A percentile compares a stretch with the other conserved stretches of the same genome.
These are phyloP conservation scores for Aphyosemion australe DNA, from an alignment of 2,113 vertebrate species.

Conservation along the genomic window DNA sequence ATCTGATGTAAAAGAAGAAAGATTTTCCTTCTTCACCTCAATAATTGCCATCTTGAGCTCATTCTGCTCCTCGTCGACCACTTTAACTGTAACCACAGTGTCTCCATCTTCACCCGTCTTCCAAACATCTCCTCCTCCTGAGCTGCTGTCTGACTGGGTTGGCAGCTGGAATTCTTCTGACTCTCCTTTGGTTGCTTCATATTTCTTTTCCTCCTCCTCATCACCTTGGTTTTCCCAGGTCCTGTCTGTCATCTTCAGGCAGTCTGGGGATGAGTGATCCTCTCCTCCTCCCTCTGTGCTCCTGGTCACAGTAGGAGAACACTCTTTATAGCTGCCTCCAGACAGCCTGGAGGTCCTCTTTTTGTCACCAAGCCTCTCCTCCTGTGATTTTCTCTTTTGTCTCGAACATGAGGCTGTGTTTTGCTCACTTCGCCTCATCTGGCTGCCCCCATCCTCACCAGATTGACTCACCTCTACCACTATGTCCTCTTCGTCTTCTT, in stretches of 20 bases:
- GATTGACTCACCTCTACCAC: conserved; percentile 67
- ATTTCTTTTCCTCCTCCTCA: conserved; percentile 57
- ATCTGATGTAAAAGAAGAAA: conserved; percentile 85
- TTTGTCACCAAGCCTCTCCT: conserved; percentile 72
- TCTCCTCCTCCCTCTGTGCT: conserved; percentile 63
- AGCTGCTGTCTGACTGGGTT: conserved; percentile 86
- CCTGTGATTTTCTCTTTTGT: conserved; percentile 87
- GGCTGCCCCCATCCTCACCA: conserved; percentile 33
- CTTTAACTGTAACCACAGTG: conserved; percentile 73
- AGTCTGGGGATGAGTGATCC: conserved; percentile 83
- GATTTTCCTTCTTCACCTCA: conserved; percentile 88
- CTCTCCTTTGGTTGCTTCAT: conserved; percentile 59
- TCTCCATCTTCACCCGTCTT: conserved; percentile 50
- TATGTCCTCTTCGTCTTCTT: conserved; percentile 36
- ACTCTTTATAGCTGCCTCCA: conserved; percentile 75
- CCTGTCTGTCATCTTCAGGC: conserved; percentile 71
- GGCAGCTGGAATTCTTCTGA: conserved; percentile 90
- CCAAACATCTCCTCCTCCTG: conserved; percentile 27
- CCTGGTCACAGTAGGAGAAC: conserved; percentile 62
- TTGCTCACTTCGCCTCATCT: neutral
- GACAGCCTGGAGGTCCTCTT: conserved; percentile 77
- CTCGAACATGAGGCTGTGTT: conserved; percentile 69
- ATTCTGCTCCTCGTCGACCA: conserved; percentile 67
- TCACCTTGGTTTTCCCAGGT: conserved; percentile 68
- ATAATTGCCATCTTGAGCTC: conserved; percentile 79